Percentiles rank a stretch among this genome's conserved stretches.
Conservation (phyloP, 1,140 invertebrate genomes). For the Palaemon carinicauda region DNA sequence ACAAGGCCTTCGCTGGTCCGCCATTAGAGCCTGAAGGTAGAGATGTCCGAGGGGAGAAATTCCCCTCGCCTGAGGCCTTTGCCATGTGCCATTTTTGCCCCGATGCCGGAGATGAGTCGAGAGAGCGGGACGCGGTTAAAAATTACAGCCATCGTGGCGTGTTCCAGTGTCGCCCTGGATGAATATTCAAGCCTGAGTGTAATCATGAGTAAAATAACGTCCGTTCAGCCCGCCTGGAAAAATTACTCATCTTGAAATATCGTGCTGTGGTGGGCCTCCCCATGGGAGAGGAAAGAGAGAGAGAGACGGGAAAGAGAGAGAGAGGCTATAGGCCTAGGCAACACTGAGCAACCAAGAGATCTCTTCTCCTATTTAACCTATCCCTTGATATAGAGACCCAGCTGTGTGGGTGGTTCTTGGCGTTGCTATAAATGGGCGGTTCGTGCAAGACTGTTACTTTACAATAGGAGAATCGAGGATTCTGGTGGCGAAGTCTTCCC, state of each 20-base stretch:
- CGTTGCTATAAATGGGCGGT: no score
- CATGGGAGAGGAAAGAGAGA: not conserved
- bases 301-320: not conserved
- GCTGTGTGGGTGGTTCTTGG: not conserved
- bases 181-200: slow-evolving; percentile 50
- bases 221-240: slow-evolving; percentile 26
- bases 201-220: slow-evolving; percentile 55
- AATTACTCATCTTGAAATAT: slow-evolving; percentile 51
- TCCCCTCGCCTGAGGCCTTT: not conserved
- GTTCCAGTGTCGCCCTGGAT: slow-evolving; percentile 52
- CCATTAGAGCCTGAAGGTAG: not conserved
- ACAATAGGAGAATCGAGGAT: no score
- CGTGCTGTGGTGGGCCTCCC: not conserved
- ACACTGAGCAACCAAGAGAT: no score
- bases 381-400: no score
- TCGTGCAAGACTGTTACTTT: no score
- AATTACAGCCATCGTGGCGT: slow-evolving; percentile 50
- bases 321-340: not conserved
- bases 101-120: slow-evolving; percentile 23
- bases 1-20: not conserved
- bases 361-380: no score
- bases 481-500: no score
- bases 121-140: slow-evolving; percentile 44
- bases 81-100: slow-evolving; percentile 20
- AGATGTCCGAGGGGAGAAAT: not conserved